Base-by-base conservation (phyloP, 2,113 vertebrate species). In the Zapornia atra region DNA sequence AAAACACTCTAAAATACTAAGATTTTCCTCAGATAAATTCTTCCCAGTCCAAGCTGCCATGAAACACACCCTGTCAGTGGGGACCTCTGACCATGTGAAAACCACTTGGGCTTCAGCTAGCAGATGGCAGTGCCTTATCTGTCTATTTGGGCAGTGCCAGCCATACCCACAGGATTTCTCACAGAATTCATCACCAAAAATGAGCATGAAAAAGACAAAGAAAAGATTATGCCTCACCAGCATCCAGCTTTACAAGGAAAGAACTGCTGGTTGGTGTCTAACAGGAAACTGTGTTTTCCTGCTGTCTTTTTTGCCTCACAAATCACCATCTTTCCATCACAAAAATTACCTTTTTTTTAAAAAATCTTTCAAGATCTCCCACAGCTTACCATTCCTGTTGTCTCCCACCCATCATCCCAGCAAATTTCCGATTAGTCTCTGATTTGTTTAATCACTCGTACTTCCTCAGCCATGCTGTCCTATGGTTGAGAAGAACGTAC, bases 241-340 rank as follows among this genome's bases (percentile, higher is more conserved):
- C 68, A 71, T 2, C 50, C 78, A 94, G 85, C 34, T 61, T 60
- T 3, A 5, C 4, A 8, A 88, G 50, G 50, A 88, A 60, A 68
- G 42, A 12, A 82, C 0, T 0, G 15, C 50, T 61, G 50, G 11
- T 22, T 0, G 0, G 20, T 36, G 54, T 64, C 71, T 83, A 61
- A 60, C 15, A 93, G 66, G 73, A 91, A 93, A 87, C 29, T 16
- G 0, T 57, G 8, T 48, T 57, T 91, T 82, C 73, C 53, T 82
- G 26, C 46, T 72, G 36, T 40, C 12, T 69, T 88, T 93, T 82
- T 56, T 64, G 40, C 77, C 15, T 78, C 46, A 73, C 86, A 59
- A 51, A 80, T 33, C 12, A 42, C 19, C 20, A 53, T 16, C 44
- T 70, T 81, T 73, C 21, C 21, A 9, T 8, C 61, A 81, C 9